Base-by-base conservation (phyloP, 1,140 invertebrate genomes). In the Melitaea cinxia region DNA sequence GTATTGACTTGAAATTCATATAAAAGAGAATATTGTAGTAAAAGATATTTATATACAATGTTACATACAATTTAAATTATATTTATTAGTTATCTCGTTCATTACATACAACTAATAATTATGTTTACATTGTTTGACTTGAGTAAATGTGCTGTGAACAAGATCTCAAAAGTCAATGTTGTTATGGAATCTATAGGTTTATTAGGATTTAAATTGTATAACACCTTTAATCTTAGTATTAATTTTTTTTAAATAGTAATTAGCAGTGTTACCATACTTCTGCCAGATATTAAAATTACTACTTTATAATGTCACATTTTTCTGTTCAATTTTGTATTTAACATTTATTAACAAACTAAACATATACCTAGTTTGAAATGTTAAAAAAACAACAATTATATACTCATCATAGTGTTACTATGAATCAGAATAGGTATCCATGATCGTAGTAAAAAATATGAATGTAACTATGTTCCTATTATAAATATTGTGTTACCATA, bases 61-160 rank as follows among this genome's bases (percentile, higher is more conserved):
- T 57, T n/a, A n/a, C n/a, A n/a, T n/a, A n/a, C n/a, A n/a, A 45
- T 57, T 57, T 0, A 37, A 28, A 57, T 14, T 42, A n/a, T 45
- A 15, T 42, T 55, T 57, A 28, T 55, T 24, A 14, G 12, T 37
- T 33, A 33, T 33, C n/a, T 17, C 10, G 23, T 39, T 19, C 26
- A 26, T 17, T 53, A 53, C 15, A 53, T 23, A 1, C n/a, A 24
- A 47, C 9, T 47, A 7, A 47, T 47, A 19, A 21, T 55, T n/a
- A 35, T 54, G 10, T n/a, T 42, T 61, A 55, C 55, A 54, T 68
- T 59, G 24, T 53, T 58, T 58, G 42, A 65, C 55, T 65, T 52
- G 59, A 52, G 39, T 55, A 61, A 42, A 63, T 64, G 83, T 75
- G 83, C 82, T 86, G 83, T 86, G 82, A 86, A 77, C 62, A 70